A percentile compares a stretch with the other conserved stretches of the same genome.
phyloP scores from a whole-genome alignment of 2,888 invertebrate genomes.

The Hydriomena furcata region DNA sequence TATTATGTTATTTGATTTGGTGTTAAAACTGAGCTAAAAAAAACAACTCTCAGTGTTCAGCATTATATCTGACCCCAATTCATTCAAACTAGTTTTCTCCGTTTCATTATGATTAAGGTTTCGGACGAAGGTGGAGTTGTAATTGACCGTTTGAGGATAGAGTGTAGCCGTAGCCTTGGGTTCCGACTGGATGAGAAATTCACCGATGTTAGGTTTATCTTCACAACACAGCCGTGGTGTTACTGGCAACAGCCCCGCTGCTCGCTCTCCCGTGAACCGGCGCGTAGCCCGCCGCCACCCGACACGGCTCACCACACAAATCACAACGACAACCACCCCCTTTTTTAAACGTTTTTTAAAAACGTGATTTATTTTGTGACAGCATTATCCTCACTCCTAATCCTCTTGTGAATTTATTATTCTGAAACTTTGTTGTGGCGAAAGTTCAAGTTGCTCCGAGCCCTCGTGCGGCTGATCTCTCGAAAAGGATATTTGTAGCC shows the following conservation, averaged over 20 bases:
- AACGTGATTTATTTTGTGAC: constrained; percentile 68
- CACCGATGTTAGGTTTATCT: constrained; percentile 50
- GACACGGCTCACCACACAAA: constrained; percentile 59
- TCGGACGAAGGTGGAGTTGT: constrained; percentile 32
- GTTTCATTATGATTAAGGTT: constrained; percentile 34
- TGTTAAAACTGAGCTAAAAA: constrained; percentile 5
- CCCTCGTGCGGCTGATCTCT: constrained; percentile 42
- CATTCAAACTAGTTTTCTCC: constrained; percentile 34
- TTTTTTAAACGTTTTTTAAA: constrained; percentile 66
- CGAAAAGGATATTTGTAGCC: constrained; percentile 29
- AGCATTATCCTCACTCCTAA: constrained; percentile 70
- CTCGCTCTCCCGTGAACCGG: constrained; percentile 30
- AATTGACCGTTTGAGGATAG: constrained; percentile 29
- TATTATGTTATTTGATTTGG: not conserved
- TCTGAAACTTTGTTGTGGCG: constrained; percentile 67
- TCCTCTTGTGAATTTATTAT: constrained; percentile 68
- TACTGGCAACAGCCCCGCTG: constrained; percentile 27
- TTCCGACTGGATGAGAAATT: constrained; percentile 18
- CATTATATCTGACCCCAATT: constrained; percentile 34
- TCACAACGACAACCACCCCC: constrained; percentile 55
- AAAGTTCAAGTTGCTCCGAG: constrained; percentile 61
- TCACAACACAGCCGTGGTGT: constrained; percentile 45
- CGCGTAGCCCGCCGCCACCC: constrained; percentile 31
- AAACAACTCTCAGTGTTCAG: constrained; percentile 26
- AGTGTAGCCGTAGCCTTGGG: not conserved